Base-by-base conservation (phyloP, 2,888 invertebrate species). In the Notodonta dromedarius region DNA sequence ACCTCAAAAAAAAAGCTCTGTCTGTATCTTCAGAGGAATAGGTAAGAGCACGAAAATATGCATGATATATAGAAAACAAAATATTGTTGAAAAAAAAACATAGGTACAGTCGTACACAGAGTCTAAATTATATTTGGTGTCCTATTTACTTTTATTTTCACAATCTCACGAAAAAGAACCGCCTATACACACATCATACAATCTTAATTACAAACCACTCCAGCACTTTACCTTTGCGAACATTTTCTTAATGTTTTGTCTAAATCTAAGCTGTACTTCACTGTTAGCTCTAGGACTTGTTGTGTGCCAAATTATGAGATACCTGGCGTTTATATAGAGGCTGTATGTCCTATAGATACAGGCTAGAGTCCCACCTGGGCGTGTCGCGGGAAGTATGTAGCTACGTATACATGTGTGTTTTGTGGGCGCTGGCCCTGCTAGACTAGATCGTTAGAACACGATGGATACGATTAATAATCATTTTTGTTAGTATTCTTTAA, bases 291-390 rank as follows among this genome's bases (percentile, higher is more conserved):
- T 89, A 90, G 86, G 88, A 84, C 87, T 86, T 79, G 88, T 82
- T 85, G 82, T 92, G 93, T 93, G 86, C 86, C 90, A 76, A 91
- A 93, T 86, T 85, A 85, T 87, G 66, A 83, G 87, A 88, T 89
- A 90, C 80, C 88, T 73, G 79, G 82, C 74, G 87, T 85, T 93
- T 93, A 85, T 93, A 93, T 93, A 93, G 85, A 86, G 83, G 70
- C 79, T 82, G 80, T 78, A 78, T 86, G 85, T 83, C 82, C 87
- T 91, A 92, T 90, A 91, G 84, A 74, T 88, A 89, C 84, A 66
- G 51, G 59, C 63, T 71, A 72, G 68, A 76, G 77, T 78, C 80
- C 80, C 74, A 76, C 79, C 83, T 74, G 84, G 84, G 84, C 83
- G 86, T 83, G 83, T 83, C 82, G 79, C 76, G 84, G 85, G 85